These are phyloP conservation scores for Paguma larvata DNA, from an alignment of 2,797 vertebrate species.

Conservation along the genomic window DNA sequence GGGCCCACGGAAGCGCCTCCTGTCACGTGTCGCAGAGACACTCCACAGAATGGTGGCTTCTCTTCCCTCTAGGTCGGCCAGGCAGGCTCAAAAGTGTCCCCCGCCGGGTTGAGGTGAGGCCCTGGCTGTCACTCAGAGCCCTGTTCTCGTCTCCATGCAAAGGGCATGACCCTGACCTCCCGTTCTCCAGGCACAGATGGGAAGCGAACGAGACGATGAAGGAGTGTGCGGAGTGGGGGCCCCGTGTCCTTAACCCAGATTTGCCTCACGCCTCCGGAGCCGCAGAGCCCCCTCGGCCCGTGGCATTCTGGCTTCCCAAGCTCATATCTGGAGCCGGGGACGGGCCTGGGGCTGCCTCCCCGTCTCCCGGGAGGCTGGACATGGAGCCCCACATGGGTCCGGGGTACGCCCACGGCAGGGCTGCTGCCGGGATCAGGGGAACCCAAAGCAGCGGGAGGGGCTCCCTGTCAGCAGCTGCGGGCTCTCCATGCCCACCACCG, in stretches of 20 bases:
- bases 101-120: not conserved
- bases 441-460: fast-evolving
- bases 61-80: not conserved
- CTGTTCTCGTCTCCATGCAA: not conserved
- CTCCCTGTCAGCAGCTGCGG: not conserved
- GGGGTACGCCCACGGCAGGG: not conserved
- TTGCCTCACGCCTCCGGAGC: not conserved
- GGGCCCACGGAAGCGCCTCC: not conserved
- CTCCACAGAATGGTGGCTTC: not conserved
- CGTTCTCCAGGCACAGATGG: not conserved
- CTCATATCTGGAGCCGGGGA: not conserved
- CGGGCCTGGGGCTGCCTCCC: not conserved
- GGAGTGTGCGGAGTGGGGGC: no score
- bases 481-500: not conserved
- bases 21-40: not conserved
- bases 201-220: not conserved
- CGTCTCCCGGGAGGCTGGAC: not conserved
- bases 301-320: not conserved
- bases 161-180: not conserved
- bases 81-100: not conserved
- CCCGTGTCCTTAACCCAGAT: not conserved
- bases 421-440: not conserved
- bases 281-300: not conserved
- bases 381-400: not conserved
- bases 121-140: not conserved